These are phyloP conservation scores for Nansenia antarctica DNA, from an alignment of 2,113 vertebrate species.

Conservation along the genomic window DNA sequence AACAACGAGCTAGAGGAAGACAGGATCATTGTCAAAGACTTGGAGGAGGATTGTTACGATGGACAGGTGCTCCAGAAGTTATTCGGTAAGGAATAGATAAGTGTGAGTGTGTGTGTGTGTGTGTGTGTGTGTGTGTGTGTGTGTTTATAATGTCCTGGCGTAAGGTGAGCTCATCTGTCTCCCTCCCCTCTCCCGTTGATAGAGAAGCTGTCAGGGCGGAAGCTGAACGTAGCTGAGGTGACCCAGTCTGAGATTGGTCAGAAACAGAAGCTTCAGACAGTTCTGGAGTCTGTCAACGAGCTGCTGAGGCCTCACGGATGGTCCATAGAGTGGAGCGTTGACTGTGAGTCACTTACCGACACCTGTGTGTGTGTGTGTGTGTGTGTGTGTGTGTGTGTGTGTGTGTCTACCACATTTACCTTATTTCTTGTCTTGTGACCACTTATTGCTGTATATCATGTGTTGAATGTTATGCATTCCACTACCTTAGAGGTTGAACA, in stretches of 20 bases:
- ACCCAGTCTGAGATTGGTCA: conserved; percentile 95
- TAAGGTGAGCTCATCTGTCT: neutral
- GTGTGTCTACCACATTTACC: too few relatives aligned
- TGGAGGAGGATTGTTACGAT: conserved; percentile 96
- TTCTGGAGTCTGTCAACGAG: conserved; percentile 88
- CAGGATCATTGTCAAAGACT: conserved; percentile 94
- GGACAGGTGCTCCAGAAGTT: conserved; percentile 98
- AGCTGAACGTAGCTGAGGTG: conserved; percentile 95
- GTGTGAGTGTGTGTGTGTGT: neutral
- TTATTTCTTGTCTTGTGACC: too few relatives aligned
- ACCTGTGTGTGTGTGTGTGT: too few relatives aligned
- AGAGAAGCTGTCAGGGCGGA: conserved; percentile 89
- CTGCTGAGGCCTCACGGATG: conserved; percentile 88
- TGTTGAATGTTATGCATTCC: too few relatives aligned
- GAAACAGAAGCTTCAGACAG: conserved; percentile 94
- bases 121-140: neutral
- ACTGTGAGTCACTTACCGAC: too few relatives aligned
- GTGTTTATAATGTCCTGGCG: neutral
- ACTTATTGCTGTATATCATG: too few relatives aligned
- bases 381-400: too few relatives aligned
- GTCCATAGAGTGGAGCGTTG: conserved; percentile 88
- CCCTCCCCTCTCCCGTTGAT: conserved; percentile 4
- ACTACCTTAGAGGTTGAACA: too few relatives aligned
- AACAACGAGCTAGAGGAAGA: conserved; percentile 94
- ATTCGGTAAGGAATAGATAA: conserved; percentile 79